Conservation (phyloP, 2,888 invertebrate species). For the Pristionchus fissidentatus region DNA sequence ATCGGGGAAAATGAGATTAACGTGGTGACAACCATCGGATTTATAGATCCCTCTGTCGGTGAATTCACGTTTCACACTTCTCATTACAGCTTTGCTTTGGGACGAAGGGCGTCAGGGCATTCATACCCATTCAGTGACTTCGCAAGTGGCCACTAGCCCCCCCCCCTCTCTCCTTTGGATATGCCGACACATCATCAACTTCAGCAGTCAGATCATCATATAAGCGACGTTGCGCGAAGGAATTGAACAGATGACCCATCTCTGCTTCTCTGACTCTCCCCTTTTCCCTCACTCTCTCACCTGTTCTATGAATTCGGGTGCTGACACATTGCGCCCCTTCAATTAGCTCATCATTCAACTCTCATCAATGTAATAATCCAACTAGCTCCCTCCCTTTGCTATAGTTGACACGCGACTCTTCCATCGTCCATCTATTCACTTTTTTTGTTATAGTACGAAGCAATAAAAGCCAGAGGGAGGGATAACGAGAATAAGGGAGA, state of each 20-base stretch:
- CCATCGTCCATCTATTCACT: not conserved
- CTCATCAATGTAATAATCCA: not conserved
- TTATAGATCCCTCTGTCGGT: too few relatives aligned
- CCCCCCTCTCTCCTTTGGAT: not conserved
- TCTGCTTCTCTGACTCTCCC: not conserved
- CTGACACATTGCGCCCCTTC: constrained; percentile 12
- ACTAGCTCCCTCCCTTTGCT: not conserved
- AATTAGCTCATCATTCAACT: constrained; percentile 4
- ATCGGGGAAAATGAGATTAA: too few relatives aligned
- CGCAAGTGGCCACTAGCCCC: too few relatives aligned
- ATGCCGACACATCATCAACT: constrained; percentile 18
- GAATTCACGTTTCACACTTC: too few relatives aligned
- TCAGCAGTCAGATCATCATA: constrained; percentile 39
- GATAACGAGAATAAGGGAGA: too few relatives aligned
- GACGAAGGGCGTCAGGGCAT: too few relatives aligned
- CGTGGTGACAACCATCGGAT: too few relatives aligned
- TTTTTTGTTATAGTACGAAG: not conserved
- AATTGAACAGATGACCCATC: not conserved
- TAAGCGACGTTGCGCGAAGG: not conserved
- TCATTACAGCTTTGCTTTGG: too few relatives aligned
- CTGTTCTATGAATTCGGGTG: not conserved
- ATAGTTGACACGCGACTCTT: not conserved
- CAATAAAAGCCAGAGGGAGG: not conserved
- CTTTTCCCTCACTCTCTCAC: not conserved
- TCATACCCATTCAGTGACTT: too few relatives aligned